These are phyloP conservation scores for Hystrix brachyura DNA, from an alignment of 2,113 vertebrate species.

Conservation along the genomic window DNA sequence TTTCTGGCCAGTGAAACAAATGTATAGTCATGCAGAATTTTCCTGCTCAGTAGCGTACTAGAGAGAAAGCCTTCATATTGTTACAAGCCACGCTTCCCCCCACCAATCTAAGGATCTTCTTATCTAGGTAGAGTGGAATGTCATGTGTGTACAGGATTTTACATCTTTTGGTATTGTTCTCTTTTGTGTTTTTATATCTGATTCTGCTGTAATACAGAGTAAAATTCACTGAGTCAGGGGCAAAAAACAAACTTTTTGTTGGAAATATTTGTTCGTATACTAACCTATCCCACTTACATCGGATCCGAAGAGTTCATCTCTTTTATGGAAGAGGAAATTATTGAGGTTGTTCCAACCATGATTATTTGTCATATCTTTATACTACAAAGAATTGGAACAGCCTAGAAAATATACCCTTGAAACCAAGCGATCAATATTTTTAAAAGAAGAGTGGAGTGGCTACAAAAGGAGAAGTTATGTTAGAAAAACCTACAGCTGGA, in stretches of 20 bases:
- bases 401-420: background rate
- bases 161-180: background rate
- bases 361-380: background rate
- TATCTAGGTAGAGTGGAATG: background rate
- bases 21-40: background rate
- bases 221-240: background rate
- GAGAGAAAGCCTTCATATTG: background rate
- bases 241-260: background rate
- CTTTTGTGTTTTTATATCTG: background rate
- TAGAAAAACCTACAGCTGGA: background rate
- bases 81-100: background rate
- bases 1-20: constrained; percentile 11
- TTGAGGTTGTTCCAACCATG: background rate
- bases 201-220: background rate
- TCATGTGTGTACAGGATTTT: background rate
- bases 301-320: background rate
- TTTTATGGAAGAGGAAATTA: background rate
- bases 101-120: background rate
- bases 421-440: constrained; percentile 20
- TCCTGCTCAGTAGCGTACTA: background rate
- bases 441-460: background rate
- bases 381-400: background rate
- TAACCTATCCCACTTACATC: background rate
- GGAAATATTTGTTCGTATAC: background rate
- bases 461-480: background rate